Conservation (phyloP, 1,140 invertebrate genomes). For the Macrobrachium nipponense region DNA sequence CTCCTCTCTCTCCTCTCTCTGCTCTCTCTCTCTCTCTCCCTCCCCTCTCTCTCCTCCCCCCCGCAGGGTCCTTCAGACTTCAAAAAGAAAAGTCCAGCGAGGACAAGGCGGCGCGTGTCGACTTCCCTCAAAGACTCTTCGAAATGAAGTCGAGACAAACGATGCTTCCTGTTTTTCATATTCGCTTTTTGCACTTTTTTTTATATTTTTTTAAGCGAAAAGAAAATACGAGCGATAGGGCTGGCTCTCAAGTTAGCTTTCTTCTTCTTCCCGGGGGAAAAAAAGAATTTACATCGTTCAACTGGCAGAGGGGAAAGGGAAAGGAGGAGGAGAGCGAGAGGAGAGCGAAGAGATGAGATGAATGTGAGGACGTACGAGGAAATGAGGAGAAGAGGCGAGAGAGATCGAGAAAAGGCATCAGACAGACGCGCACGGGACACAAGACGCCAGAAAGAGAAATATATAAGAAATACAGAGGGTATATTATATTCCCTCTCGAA, state of each 20-base stretch:
- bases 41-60: neutral
- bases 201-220: neutral
- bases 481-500: too few relatives aligned
- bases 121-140: too few relatives aligned
- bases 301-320: too few relatives aligned
- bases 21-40: constrained; percentile 10
- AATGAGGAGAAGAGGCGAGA: neutral
- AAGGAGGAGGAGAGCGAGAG: neutral
- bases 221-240: too few relatives aligned
- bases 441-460: too few relatives aligned
- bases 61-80: neutral
- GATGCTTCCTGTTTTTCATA: neutral
- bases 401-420: neutral
- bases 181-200: neutral
- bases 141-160: neutral
- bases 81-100: too few relatives aligned
- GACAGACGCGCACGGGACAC: too few relatives aligned
- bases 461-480: too few relatives aligned
- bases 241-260: neutral
- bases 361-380: neutral
- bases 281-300: too few relatives aligned
- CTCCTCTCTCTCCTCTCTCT: constrained; percentile 3
- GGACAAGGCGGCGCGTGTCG: too few relatives aligned
- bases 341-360: neutral
- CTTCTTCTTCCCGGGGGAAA: too few relatives aligned